A percentile compares a stretch with the other conserved stretches of the same genome.
phyloP scores from a whole-genome alignment of 2,113 vertebrate genomes.

The Myxocyprinus asiaticus region DNA sequence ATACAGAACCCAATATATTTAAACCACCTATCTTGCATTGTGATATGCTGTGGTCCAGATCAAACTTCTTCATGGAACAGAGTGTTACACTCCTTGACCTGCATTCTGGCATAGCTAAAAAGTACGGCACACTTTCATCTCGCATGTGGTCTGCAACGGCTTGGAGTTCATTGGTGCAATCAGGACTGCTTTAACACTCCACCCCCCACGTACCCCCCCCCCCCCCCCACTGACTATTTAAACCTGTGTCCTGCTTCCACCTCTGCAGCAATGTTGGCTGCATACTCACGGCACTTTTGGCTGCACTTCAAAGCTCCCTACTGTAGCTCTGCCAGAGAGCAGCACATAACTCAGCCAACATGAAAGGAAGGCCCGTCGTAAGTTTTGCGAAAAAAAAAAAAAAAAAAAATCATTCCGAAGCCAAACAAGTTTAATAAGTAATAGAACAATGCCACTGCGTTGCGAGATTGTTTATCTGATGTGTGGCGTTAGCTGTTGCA shows the following conservation, averaged over 20 bases:
- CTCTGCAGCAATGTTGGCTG: conserved; percentile 52
- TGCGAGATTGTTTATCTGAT: conserved; percentile 34
- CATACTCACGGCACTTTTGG: conserved; percentile 57
- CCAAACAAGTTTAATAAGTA: conserved; percentile 54
- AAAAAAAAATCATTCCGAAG: conserved; percentile 60
- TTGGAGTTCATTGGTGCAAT: conserved; percentile 39
- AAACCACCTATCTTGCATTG: conserved; percentile 37
- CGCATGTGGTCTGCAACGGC: conserved; percentile 52
- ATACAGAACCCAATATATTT: neutral
- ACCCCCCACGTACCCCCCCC: neutral
- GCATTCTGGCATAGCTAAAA: conserved; percentile 33
- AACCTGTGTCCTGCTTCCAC: conserved; percentile 59
- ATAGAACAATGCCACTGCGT: conserved; percentile 35
- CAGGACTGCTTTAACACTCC: conserved; percentile 5
- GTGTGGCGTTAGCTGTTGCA: conserved; percentile 42
- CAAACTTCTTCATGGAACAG: conserved; percentile 11
- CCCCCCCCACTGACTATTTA: conserved; percentile 26
- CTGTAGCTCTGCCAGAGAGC: conserved; percentile 58
- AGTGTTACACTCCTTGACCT: conserved; percentile 14
- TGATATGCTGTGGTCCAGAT: neutral
- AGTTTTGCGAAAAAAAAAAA: conserved; percentile 58
- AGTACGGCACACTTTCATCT: conserved; percentile 48
- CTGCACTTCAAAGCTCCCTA: conserved; percentile 67
- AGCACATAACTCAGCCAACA: conserved; percentile 69
- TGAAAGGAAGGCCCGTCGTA: conserved; percentile 63